Evolutionary conservation across 2,888 invertebrate species (phyloP).

Genomic region (Microctonus brassicae): DNA sequence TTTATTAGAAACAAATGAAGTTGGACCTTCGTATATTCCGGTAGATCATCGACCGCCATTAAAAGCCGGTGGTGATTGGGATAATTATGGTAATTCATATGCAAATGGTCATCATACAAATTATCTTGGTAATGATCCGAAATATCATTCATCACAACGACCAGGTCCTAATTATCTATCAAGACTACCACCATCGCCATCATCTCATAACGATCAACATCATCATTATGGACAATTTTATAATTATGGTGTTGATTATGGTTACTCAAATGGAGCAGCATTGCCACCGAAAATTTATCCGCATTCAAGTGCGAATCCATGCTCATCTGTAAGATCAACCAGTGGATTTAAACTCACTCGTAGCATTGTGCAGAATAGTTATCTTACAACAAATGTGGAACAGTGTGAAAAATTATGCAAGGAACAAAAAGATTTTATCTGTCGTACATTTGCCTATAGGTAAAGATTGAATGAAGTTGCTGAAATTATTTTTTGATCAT

Average conservation of each 20-base stretch:
- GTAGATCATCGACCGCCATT: conserved; percentile 62
- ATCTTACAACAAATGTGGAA: conserved; percentile 77
- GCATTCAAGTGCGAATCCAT: conserved; percentile 71
- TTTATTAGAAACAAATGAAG: conserved; percentile 46
- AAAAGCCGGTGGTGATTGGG: conserved; percentile 7
- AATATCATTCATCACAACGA: conserved; percentile 8
- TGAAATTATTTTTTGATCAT: not conserved
- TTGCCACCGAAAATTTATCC: conserved; percentile 26
- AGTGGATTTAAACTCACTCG: conserved; percentile 82
- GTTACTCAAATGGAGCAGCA: conserved; percentile 47
- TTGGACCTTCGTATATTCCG: conserved; percentile 71
- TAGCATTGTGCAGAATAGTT: conserved; percentile 77
- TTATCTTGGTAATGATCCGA: not conserved
- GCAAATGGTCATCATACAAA: conserved; percentile 19
- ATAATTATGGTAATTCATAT: conserved; percentile 30
- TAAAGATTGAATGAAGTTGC: conserved; percentile 55
- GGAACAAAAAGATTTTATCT: conserved; percentile 78
- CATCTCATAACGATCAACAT: conserved; percentile 11
- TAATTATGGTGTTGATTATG: conserved; percentile 71
- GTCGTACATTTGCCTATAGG: conserved; percentile 84
- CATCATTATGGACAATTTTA: conserved; percentile 71
- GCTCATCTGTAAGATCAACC: conserved; percentile 78
- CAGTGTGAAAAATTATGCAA: conserved; percentile 85
- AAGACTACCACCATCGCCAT: conserved; percentile 2
- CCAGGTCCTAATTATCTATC: not conserved